These are phyloP conservation scores for Tetanocera ferruginea DNA, from an alignment of 2,888 invertebrate genomes.

Conservation along the genomic window DNA sequence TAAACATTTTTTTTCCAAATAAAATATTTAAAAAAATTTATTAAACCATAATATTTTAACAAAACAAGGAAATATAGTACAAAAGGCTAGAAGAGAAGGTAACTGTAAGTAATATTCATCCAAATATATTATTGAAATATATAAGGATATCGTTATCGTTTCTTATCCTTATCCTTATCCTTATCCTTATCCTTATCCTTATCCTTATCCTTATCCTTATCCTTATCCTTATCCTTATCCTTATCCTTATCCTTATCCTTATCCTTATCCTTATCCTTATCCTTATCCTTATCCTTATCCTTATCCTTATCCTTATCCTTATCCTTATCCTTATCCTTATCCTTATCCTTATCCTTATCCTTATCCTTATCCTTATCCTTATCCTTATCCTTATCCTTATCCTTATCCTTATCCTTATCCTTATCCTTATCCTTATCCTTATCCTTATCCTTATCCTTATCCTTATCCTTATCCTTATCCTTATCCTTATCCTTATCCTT, in stretches of 20 bases:
- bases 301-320: background rate
- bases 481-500: background rate
- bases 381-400: background rate
- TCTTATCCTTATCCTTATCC: background rate
- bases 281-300: background rate
- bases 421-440: background rate
- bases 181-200: background rate
- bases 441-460: background rate
- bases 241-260: background rate
- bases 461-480: background rate
- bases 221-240: background rate
- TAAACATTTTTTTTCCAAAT: too few relatives aligned
- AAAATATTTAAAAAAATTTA: too few relatives aligned
- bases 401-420: background rate
- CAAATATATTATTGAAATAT: too few relatives aligned
- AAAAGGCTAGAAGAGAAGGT: too few relatives aligned
- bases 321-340: background rate
- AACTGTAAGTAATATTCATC: too few relatives aligned
- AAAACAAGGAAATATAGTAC: too few relatives aligned
- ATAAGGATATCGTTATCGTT: too few relatives aligned
- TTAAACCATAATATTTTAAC: too few relatives aligned
- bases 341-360: background rate
- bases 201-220: background rate
- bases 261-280: background rate
- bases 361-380: background rate